Evolutionary conservation across 2,888 invertebrate genomes (phyloP).

Genomic region (Allygus modestus): DNA sequence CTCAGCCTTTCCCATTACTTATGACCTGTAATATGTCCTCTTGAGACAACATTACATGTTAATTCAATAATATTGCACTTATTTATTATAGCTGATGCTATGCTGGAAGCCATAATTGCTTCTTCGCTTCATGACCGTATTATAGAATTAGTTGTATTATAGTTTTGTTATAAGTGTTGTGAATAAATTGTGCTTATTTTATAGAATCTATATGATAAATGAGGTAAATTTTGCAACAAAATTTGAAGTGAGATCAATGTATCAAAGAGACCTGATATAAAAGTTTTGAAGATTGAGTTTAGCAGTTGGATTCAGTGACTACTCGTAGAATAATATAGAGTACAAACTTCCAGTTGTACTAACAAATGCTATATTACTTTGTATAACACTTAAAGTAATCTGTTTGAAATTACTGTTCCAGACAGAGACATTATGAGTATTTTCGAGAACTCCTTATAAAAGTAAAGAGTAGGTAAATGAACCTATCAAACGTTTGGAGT

Average conservation of each 20-base stretch:
- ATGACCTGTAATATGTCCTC: slow-evolving; percentile 58
- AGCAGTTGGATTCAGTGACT: too few species aligned
- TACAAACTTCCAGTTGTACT: background rate
- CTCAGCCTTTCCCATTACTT: slow-evolving; percentile 61
- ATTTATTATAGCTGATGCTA: slow-evolving; percentile 41
- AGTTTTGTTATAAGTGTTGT: slow-evolving; percentile 3
- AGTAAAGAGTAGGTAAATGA: slow-evolving; percentile 27
- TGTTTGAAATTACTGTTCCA: slow-evolving; percentile 4
- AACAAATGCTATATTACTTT: background rate
- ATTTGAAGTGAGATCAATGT: too few species aligned
- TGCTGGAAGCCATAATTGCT: slow-evolving; percentile 47
- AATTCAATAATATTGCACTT: slow-evolving; percentile 43
- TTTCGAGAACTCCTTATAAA: slow-evolving; percentile 31
- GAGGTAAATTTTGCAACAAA: too few species aligned
- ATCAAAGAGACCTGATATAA: too few species aligned
- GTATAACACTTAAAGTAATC: background rate
- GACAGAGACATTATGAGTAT: slow-evolving; percentile 40
- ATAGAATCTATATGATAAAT: too few species aligned
- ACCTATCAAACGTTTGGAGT: background rate
- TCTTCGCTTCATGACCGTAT: slow-evolving; percentile 45
- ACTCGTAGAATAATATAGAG: background rate
- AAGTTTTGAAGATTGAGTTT: too few species aligned
- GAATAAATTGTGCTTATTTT: background rate
- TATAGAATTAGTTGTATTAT: slow-evolving; percentile 32
- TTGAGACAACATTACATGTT: background rate